Evolutionary conservation across 2,888 invertebrate genomes (phyloP).

Genomic region (Drosophila cognata): DNA sequence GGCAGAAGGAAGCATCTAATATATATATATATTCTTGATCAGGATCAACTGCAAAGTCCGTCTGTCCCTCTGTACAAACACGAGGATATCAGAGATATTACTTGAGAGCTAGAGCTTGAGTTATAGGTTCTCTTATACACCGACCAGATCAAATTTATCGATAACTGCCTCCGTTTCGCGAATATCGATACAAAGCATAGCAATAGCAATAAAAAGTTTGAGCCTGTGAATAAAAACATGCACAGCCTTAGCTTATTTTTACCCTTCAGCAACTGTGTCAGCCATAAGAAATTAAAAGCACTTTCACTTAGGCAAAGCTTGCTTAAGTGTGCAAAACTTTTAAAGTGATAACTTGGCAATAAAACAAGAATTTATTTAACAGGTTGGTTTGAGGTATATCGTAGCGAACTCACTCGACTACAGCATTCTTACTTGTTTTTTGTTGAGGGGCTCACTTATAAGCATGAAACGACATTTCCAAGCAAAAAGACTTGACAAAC

Average conservation of each 20-base stretch:
- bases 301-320: not conserved
- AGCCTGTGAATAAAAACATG: not conserved
- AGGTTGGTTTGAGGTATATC: not conserved
- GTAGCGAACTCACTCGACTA: not conserved
- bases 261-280: not conserved
- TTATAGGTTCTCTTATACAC: not conserved
- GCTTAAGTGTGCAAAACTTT: not conserved
- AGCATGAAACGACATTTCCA: not conserved
- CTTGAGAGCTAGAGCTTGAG: not conserved
- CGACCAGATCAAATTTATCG: not conserved
- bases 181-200: not conserved
- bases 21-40: not conserved
- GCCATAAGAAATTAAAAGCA: not conserved
- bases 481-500: conserved; percentile 8
- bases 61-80: too few species aligned
- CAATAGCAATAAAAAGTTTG: not conserved
- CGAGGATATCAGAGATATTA: too few species aligned
- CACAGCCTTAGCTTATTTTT: not conserved
- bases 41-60: not conserved
- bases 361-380: not conserved
- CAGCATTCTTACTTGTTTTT: not conserved
- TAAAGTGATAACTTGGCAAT: not conserved
- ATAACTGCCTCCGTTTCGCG: not conserved
- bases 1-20: not conserved
- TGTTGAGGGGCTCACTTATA: not conserved